phyloP scores from a whole-genome alignment of 2,888 invertebrate genomes.

The Chrysolina haemoptera region DNA sequence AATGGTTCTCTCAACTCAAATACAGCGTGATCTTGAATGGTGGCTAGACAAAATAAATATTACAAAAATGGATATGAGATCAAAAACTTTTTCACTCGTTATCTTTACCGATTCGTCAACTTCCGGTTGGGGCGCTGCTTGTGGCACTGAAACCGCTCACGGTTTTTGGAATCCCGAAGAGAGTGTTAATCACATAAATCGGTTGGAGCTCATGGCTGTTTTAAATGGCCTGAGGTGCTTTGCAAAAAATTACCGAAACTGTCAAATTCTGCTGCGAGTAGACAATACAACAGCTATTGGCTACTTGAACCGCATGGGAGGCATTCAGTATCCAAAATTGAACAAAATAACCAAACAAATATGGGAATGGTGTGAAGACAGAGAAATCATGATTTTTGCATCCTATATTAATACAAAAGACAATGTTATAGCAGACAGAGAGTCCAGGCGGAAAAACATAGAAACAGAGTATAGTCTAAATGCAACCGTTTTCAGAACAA shows the following conservation, averaged over 20 bases:
- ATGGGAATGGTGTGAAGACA: too few relatives aligned
- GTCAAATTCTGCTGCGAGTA: too few relatives aligned
- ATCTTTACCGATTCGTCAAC: slow-evolving; percentile 18
- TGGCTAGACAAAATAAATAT: slow-evolving; percentile 27
- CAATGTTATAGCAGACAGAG: too few relatives aligned
- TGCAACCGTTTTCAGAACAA: too few relatives aligned
- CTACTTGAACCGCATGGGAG: too few relatives aligned
- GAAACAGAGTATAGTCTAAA: too few relatives aligned
- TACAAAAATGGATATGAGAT: not conserved
- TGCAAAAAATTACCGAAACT: slow-evolving; percentile 19
- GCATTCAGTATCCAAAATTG: too few relatives aligned
- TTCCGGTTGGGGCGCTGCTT: slow-evolving; percentile 8
- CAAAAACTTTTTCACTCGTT: not conserved
- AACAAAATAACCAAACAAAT: too few relatives aligned
- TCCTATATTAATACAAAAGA: slow-evolving; percentile 27
- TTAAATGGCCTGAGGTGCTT: slow-evolving; percentile 29
- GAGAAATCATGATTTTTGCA: slow-evolving; percentile 22
- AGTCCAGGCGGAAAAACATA: too few relatives aligned
- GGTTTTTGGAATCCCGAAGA: slow-evolving; percentile 11
- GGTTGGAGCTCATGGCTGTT: slow-evolving; percentile 28
- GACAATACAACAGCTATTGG: too few relatives aligned
- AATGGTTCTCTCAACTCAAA: slow-evolving; percentile 13
- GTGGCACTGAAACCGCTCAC: not conserved
- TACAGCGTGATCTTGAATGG: slow-evolving; percentile 27
- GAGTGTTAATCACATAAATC: slow-evolving; percentile 20